A percentile compares a stretch with the other conserved stretches of the same genome.
phyloP scores from a whole-genome alignment of 2,888 invertebrate species.

The Agonopterix alstromeriana region DNA sequence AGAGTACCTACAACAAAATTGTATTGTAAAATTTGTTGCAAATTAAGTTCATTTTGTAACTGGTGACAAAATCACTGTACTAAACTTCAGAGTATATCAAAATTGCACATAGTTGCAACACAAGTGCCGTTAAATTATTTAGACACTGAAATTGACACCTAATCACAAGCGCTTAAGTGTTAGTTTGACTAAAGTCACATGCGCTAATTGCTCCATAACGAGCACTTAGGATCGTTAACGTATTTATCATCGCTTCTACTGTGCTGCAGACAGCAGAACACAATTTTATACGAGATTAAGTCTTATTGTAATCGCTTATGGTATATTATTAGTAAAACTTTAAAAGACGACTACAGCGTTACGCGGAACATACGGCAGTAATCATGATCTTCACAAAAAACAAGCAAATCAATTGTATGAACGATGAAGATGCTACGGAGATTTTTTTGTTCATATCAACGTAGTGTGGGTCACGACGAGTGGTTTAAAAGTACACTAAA shows the following conservation, averaged over 20 bases:
- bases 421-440: not conserved
- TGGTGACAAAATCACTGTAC: too few species aligned
- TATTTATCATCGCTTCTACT: constrained; percentile 7
- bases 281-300: too few species aligned
- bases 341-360: constrained; percentile 6
- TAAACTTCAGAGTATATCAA: too few species aligned
- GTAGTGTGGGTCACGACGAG: too few species aligned
- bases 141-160: constrained; percentile 18
- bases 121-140: constrained; percentile 16
- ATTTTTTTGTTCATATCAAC: not conserved
- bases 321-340: too few species aligned
- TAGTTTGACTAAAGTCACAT: constrained; percentile 40
- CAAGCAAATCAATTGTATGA: constrained; percentile 4
- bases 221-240: constrained; percentile 45
- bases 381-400: constrained; percentile 5
- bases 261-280: not conserved
- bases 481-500: too few species aligned
- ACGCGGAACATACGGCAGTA: constrained; percentile 6
- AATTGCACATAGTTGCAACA: too few species aligned
- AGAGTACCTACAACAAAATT: too few species aligned
- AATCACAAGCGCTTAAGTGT: constrained; percentile 22
- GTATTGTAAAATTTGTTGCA: too few species aligned
- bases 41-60: too few species aligned
- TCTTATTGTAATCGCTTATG: too few species aligned
- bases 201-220: constrained; percentile 46